Evolutionary conservation across 2,113 vertebrate genomes (phyloP), one percentile per base, ranked within the genome.

Genomic region (Chionis minor): DNA sequence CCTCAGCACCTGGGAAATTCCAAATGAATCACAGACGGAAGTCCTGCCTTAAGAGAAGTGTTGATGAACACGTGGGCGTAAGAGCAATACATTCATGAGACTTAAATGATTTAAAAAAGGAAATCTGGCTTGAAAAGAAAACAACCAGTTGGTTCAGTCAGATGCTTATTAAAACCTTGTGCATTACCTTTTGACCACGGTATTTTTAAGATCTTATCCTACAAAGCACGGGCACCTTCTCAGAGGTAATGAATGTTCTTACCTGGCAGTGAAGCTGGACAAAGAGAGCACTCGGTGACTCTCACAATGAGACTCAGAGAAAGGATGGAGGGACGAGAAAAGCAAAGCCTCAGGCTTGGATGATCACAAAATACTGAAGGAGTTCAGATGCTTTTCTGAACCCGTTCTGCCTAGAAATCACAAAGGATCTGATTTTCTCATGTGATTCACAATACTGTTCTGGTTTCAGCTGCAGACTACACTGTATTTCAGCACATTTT

Each of bases 291-390:
- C 74, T 81, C 3, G 1, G 74, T 35, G 84, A 40, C 91, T 82
- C 62, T 92, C 65, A 86, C 80, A 92, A 66, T 73, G 45, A 95
- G 90, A 77, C 78, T 86, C 77, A 5, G 65, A 89, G 69, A 91
- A 74, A 66, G 45, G 67, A 79, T 42, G 66, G 77, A 87, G 62
- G 40, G 27, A 65, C 92, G 71, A 92, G 92, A 95, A 87, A 94
- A 92, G 91, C 54, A 88, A 89, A 94, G 92, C 87, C 94, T 91
- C 78, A 85, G 94, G 94, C 91, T 91, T 92, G 95, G 89, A 96
- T 85, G 84, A 96, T 95, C 89, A 96, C 92, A 97, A 95, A 94
- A 92, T 92, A 92, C 94, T 97, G 84, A 94, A 91, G 95, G 92
- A 95, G 81, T 90, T 95, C 94, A 94, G 92, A 91, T 85, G 77